Percentiles rank a stretch among this genome's conserved stretches.
Conservation (phyloP, 2,888 invertebrate genomes). For the Apodemia mormo region DNA sequence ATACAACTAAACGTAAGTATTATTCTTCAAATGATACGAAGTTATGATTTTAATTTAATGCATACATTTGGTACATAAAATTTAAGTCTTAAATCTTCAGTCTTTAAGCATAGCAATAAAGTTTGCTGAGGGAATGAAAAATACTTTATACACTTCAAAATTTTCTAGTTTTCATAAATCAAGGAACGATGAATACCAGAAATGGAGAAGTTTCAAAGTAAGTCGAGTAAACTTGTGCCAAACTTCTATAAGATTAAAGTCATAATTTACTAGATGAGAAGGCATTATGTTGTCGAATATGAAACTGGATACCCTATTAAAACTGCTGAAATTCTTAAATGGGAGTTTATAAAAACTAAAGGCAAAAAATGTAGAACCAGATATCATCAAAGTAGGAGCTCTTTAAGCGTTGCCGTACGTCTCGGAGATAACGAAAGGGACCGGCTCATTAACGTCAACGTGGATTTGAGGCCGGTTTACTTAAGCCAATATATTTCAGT, state of each 20-base stretch:
- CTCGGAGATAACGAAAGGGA: constrained; percentile 71
- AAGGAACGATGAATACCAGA: constrained; percentile 63
- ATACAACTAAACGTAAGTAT: no score
- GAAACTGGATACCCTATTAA: constrained; percentile 54
- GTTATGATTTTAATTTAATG: constrained; percentile 31
- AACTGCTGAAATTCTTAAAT: constrained; percentile 58
- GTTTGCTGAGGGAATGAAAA: constrained; percentile 58
- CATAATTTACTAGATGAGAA: constrained; percentile 72
- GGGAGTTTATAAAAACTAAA: constrained; percentile 46
- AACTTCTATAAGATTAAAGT: constrained; percentile 73
- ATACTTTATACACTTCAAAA: constrained; percentile 62
- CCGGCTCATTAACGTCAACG: constrained; percentile 75
- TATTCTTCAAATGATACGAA: no score
- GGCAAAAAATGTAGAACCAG: constrained; percentile 44
- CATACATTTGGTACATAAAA: constrained; percentile 40
- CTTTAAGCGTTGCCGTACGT: constrained; percentile 66
- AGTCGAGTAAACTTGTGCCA: constrained; percentile 63
- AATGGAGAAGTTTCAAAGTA: constrained; percentile 67
- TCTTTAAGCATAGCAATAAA: constrained; percentile 59
- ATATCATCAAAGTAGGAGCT: constrained; percentile 62
- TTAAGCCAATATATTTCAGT: constrained; percentile 74
- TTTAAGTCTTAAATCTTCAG: constrained; percentile 45
- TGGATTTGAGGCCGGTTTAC: constrained; percentile 67
- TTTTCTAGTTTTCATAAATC: constrained; percentile 76
- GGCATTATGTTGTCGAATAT: constrained; percentile 66